phyloP scores from a whole-genome alignment of 2,888 invertebrate species.

The Caenorhabditis afra region DNA sequence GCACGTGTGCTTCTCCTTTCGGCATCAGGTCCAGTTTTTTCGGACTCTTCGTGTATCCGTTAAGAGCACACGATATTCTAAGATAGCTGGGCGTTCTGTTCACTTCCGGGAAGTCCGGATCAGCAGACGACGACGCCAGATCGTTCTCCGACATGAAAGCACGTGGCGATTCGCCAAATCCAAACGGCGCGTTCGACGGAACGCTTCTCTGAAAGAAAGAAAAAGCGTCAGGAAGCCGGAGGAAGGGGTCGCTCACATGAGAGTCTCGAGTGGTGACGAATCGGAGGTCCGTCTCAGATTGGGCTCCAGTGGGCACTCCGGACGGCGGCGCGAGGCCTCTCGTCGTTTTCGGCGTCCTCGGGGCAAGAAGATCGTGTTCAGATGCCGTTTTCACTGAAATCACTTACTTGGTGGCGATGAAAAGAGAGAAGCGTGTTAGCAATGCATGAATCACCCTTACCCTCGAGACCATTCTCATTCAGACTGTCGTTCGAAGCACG shows the following conservation, averaged over 20 bases:
- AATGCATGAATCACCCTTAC: constrained; percentile 42
- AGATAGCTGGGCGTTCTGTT: constrained; percentile 60
- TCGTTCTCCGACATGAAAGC: constrained; percentile 60
- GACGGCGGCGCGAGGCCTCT: constrained; percentile 16
- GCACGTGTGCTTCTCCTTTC: constrained; percentile 1
- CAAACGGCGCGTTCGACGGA: constrained; percentile 42
- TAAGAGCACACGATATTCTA: constrained; percentile 59
- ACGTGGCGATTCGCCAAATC: constrained; percentile 53
- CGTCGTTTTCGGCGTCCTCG: constrained; percentile 2
- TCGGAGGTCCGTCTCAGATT: constrained; percentile 60
- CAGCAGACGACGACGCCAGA: constrained; percentile 24
- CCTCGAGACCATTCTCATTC: constrained; percentile 6
- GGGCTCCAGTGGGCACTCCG: constrained; percentile 39
- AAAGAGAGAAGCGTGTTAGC: constrained; percentile 14
- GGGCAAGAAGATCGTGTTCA: constrained; percentile 44
- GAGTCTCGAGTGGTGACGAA: constrained; percentile 54
- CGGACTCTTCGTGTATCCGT: constrained; percentile 61
- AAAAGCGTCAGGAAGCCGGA: too few relatives aligned
- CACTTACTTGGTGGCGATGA: constrained; percentile 19
- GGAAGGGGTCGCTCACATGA: constrained; percentile 31
- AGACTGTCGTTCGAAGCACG: constrained; percentile 29
- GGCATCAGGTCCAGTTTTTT: constrained; percentile 30
- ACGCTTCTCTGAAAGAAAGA: constrained; percentile 23
- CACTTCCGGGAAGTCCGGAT: constrained; percentile 32
- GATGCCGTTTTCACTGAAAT: constrained; percentile 56